These are phyloP conservation scores for Anneissia japonica DNA, from an alignment of 35 echinoderm and acorn worm genomes.

Conservation along the genomic window DNA sequence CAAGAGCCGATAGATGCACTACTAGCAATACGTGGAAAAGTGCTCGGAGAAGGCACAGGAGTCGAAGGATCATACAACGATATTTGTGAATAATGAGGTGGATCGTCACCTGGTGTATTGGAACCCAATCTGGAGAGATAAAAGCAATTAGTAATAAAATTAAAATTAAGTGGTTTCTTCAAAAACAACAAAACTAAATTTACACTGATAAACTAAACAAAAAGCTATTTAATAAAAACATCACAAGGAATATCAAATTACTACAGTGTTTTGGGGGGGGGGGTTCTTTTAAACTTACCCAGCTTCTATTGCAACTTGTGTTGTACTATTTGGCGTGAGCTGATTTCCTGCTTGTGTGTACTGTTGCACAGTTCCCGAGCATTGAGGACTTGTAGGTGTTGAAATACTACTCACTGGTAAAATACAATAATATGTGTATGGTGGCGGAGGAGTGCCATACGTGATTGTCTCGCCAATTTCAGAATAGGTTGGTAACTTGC, in stretches of 20 bases:
- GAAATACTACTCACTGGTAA: neutral
- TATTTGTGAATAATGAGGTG: neutral
- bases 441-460: constrained; percentile 85
- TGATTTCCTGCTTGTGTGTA: neutral
- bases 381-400: neutral
- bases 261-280: too few species aligned
- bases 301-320: neutral
- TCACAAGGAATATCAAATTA: too few species aligned
- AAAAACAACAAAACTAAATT: too few species aligned
- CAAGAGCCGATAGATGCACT: neutral
- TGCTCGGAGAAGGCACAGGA: neutral
- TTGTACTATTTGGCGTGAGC: neutral
- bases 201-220: too few species aligned
- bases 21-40: neutral
- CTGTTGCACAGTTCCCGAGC: neutral
- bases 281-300: neutral
- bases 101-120: neutral
- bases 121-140: neutral
- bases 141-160: neutral
- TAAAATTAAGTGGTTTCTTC: too few species aligned
- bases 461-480: constrained; percentile 88
- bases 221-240: too few species aligned
- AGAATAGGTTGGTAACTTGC: constrained; percentile 85
- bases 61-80: neutral
- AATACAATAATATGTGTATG: constrained; percentile 74